Evolutionary conservation across 2,113 vertebrate genomes (phyloP), one percentile per base, ranked within the genome.

Genomic region (Eira barbara): DNA sequence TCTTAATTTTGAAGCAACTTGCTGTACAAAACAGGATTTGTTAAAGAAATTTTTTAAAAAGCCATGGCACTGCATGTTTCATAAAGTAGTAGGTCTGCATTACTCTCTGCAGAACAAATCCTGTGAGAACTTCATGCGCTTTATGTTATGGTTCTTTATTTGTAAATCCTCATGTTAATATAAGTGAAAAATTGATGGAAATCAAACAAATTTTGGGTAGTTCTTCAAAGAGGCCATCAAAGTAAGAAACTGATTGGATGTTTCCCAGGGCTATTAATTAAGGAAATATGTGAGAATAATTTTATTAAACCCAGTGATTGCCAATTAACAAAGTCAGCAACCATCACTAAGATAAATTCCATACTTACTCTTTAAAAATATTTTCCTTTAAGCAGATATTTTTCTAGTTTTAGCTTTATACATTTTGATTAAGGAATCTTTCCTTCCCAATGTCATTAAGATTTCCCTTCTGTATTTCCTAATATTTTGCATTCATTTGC

Each of bases 1-100:
- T 88, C 45, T 52, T 93, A 79, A 69, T 36, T 91, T 85, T 65
- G 3, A 83, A 84, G 52, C 31, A 95, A 89, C n/a, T 84, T 96
- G 3, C 25, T 65, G 6, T 42, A 63, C 82, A 11, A 93, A 80
- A 63, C 2, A 31, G 18, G 80, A 89, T 85, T 71, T 76, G 3
- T 86, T 57, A 21, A 36, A 65, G 65, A 49, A 17, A 34, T 20
- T 79, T 78, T 82, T 57, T 12, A 61, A 29, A 65, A 65, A 5
- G 6, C 7, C n/a, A 76, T 11, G 31, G 14, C 4, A 80, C 29
- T 8, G 15, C 47, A 29, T 59, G 8, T 84, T n/a, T 84, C 39
- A 80, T 23, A 45, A n/a, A 88, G 27, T 17, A 91, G 3, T 17
- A 88, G 6, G 9, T 74, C 5, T 92, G 34, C 42, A 59, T 67